Base-by-base conservation (phyloP, 2,797 vertebrate genomes). In the Amblyopsis hoosieri region DNA sequence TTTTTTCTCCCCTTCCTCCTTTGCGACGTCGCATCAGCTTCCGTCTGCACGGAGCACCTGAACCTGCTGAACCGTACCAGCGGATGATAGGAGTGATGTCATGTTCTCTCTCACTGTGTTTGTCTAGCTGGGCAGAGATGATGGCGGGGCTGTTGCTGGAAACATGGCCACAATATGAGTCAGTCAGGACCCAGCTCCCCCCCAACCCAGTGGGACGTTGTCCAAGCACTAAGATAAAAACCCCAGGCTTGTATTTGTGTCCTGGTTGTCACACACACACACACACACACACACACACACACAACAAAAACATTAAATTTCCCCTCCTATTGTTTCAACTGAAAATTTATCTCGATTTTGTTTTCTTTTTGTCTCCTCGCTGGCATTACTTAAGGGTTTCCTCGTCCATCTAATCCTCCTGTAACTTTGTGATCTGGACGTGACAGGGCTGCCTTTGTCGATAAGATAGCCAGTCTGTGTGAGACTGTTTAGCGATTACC, bases 1-100 rank as follows among this genome's bases (percentile, higher is more conserved):
- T 9, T 37, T 6, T 37, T 37, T 37, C 60, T 63, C 73, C 71
- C 23, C 23, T 3, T 23, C 23, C 23, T 23, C 23, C 72, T 69
- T 52, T 59, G 58, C 42, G 70, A 58, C 70, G 80, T 75, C 75
- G 71, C 66, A 57, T 80, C 55, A 62, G 72, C 23, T 45, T 78
- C 76, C 66, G 68, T 85, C 71, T 80, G 81, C 78, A 64, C 59
- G 3, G 31, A 78, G 81, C 65, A 42, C 71, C 66, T 87, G 84
- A 89, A 89, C 87, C 84, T 73, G 78, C 76, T 89, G 90, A 89
- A 86, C 90, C 78, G 79, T 66, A 72, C 77, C 82, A 54, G 61
- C 78, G 79, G 78, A 90, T 86, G 88, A 89, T 84, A 85, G 75
- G 57, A 72, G 75, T 92, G 92, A 92, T 89, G 88, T 93, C 90